Conservation (phyloP, 2,888 invertebrate genomes). For the Synanthedon myopaeformis region DNA sequence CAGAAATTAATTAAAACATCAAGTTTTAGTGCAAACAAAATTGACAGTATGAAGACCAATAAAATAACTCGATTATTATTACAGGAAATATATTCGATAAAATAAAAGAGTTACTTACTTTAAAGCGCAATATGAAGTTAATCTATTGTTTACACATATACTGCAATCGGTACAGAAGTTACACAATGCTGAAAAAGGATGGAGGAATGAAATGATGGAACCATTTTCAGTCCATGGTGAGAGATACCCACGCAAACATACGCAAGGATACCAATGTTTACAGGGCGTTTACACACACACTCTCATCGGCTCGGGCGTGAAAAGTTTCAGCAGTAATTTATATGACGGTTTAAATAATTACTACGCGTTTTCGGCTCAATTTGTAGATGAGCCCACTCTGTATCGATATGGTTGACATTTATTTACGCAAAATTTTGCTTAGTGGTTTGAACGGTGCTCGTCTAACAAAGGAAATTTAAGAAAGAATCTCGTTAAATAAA, state of each 20-base stretch:
- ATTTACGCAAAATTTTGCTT: slow-evolving; percentile 23
- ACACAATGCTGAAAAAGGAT: slow-evolving; percentile 62
- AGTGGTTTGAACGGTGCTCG: not conserved
- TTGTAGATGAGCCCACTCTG: slow-evolving; percentile 58
- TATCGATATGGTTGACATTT: slow-evolving; percentile 49
- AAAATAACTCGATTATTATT: too few species aligned
- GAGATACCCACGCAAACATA: slow-evolving; percentile 35
- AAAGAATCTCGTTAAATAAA: too few species aligned
- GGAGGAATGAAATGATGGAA: slow-evolving; percentile 62
- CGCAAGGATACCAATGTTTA: slow-evolving; percentile 16
- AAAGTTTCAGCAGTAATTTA: slow-evolving; percentile 69
- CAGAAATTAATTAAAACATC: too few species aligned
- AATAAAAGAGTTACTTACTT: too few species aligned
- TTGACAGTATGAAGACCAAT: too few species aligned
- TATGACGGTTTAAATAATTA: slow-evolving; percentile 71
- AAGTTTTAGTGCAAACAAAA: too few species aligned
- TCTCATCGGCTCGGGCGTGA: slow-evolving; percentile 34
- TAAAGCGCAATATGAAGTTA: too few species aligned
- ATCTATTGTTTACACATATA: slow-evolving; percentile 9
- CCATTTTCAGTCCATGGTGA: slow-evolving; percentile 60
- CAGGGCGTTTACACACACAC: slow-evolving; percentile 33
- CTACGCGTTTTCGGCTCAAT: slow-evolving; percentile 68
- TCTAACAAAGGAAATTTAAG: not conserved
- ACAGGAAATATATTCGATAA: too few species aligned
- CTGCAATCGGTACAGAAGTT: slow-evolving; percentile 36